Conservation (phyloP, 2,113 vertebrate species). For the Brachionichthys hirsutus region DNA sequence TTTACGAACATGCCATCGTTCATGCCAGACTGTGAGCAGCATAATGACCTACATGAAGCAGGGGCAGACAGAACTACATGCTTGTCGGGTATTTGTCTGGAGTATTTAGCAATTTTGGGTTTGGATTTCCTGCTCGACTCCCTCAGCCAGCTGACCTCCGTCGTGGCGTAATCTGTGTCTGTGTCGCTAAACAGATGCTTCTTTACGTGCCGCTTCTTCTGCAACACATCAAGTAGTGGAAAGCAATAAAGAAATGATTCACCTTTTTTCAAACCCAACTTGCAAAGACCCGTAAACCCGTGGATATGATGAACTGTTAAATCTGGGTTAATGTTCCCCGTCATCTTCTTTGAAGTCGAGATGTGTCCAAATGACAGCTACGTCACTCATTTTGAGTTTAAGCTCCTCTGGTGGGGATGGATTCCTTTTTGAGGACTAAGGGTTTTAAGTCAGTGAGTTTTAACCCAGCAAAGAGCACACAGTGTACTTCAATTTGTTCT, state of each 20-base stretch:
- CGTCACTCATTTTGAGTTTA: not conserved
- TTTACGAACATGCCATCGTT: not conserved
- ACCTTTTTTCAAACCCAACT: no score
- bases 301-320: no score
- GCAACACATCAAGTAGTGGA: slow-evolving; percentile 47
- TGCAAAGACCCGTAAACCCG: no score
- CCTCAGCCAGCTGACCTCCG: slow-evolving; percentile 87
- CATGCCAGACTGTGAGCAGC: not conserved
- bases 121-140: slow-evolving; percentile 81
- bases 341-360: no score
- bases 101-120: slow-evolving; percentile 80
- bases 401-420: not conserved
- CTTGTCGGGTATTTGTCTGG: slow-evolving; percentile 68
- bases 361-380: not conserved
- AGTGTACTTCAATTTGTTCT: no score
- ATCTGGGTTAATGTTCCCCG: no score
- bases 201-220: slow-evolving; percentile 66
- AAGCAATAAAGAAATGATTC: not conserved
- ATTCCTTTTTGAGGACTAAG: no score
- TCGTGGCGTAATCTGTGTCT: slow-evolving; percentile 79
- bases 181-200: slow-evolving; percentile 90
- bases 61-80: slow-evolving; percentile 14
- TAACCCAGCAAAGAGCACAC: no score
- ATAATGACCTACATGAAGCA: slow-evolving; percentile 53
- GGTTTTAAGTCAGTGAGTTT: no score